phyloP scores from a whole-genome alignment of 2,888 invertebrate genomes.

The Emmelina monodactyla region DNA sequence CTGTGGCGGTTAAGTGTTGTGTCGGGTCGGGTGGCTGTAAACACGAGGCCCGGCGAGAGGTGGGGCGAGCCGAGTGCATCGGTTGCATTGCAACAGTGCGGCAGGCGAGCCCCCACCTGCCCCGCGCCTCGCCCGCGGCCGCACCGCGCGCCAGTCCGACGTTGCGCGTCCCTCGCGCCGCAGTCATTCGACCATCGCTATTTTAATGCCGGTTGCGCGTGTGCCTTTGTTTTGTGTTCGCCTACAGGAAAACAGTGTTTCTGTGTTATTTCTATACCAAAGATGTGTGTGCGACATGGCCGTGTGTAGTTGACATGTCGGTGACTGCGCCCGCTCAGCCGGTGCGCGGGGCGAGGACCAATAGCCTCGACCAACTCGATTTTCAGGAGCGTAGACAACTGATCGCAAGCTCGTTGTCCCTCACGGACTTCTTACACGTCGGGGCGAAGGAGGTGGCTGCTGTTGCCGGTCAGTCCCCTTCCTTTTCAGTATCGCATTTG shows the following conservation, averaged over 20 bases:
- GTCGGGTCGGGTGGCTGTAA: slow-evolving; percentile 25
- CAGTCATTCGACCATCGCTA: slow-evolving; percentile 30
- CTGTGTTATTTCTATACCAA: slow-evolving; percentile 36
- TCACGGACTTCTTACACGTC: slow-evolving; percentile 84
- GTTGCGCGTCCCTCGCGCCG: slow-evolving; percentile 58
- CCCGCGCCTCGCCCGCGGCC: slow-evolving; percentile 21
- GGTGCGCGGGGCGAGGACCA: slow-evolving; percentile 71
- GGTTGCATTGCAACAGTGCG: slow-evolving; percentile 40
- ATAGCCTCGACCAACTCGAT: slow-evolving; percentile 87
- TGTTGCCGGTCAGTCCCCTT: slow-evolving; percentile 52
- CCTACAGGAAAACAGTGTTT: slow-evolving; percentile 26
- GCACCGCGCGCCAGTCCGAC: slow-evolving; percentile 50
- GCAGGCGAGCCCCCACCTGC: slow-evolving; percentile 50
- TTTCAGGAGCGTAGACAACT: slow-evolving; percentile 91
- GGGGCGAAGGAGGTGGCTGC: slow-evolving; percentile 68
- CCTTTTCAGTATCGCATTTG: slow-evolving; percentile 33
- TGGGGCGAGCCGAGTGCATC: slow-evolving; percentile 45
- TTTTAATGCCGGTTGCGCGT: slow-evolving; percentile 33
- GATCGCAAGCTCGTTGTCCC: slow-evolving; percentile 86
- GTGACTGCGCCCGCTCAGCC: slow-evolving; percentile 60
- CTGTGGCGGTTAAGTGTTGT: slow-evolving; percentile 20
- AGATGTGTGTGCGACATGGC: slow-evolving; percentile 43
- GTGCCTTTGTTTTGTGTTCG: slow-evolving; percentile 49
- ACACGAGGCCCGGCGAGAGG: slow-evolving; percentile 27
- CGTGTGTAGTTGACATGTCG: slow-evolving; percentile 62